phyloP scores from a whole-genome alignment of 2,888 invertebrate genomes.

The Hymenopus coronatus region DNA sequence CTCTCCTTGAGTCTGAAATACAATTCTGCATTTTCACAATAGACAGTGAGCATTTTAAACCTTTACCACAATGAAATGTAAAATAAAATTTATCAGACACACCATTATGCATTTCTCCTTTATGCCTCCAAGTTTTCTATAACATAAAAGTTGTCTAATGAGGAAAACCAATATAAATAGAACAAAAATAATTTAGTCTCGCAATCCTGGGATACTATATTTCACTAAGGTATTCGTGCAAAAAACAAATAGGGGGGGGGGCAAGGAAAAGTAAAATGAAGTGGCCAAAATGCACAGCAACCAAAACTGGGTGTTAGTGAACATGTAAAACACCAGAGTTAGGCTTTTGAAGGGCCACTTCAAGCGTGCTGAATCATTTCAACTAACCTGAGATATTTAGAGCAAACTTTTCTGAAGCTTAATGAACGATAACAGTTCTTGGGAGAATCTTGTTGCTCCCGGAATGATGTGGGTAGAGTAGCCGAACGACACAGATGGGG shows the following conservation, averaged over 20 bases:
- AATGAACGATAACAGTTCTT: background rate
- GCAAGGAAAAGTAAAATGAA: background rate
- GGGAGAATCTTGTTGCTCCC: background rate
- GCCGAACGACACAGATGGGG: background rate
- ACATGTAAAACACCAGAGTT: background rate
- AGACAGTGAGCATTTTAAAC: no score
- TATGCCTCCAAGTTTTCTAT: no score
- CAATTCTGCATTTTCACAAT: no score
- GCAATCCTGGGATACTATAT: background rate
- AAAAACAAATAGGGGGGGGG: background rate
- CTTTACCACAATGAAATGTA: no score
- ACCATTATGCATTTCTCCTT: no score
- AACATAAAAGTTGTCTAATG: no score
- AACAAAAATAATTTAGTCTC: no score
- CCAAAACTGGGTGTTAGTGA: background rate
- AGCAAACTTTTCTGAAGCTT: constrained; percentile 20
- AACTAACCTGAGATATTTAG: constrained; percentile 22
- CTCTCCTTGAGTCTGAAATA: no score
- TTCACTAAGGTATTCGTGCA: background rate
- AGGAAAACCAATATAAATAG: no score
- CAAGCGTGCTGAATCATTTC: background rate
- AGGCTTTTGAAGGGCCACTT: background rate
- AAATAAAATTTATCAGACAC: no score
- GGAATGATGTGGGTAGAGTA: background rate
- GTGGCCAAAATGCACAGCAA: background rate